Conservation (phyloP, 2,888 invertebrate genomes). For the Eupithecia centaureata region DNA sequence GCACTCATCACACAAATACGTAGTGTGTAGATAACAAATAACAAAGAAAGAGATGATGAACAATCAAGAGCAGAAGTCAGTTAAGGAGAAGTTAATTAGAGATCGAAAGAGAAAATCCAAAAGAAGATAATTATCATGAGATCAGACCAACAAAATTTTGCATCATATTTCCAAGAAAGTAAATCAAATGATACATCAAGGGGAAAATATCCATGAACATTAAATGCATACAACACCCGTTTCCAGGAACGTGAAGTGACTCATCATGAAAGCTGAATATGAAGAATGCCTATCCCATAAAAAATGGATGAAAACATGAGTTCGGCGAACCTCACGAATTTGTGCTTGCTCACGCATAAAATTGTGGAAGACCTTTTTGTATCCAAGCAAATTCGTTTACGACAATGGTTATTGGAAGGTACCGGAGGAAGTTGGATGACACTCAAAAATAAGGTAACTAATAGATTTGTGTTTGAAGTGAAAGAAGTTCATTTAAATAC, state of each 20-base stretch:
- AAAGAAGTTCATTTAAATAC: not conserved
- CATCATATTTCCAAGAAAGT: conserved; percentile 1
- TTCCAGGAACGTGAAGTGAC: conserved; percentile 20
- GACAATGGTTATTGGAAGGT: conserved; percentile 2
- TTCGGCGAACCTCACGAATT: conserved; percentile 58
- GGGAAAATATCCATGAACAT: conserved; percentile 16
- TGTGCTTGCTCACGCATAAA: conserved; percentile 52
- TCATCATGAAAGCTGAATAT: conserved; percentile 30
- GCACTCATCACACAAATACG: not conserved
- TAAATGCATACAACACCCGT: not conserved
- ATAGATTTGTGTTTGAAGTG: not conserved
- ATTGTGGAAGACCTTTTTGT: conserved; percentile 32
- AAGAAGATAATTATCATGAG: not conserved
- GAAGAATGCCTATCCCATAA: conserved; percentile 21
- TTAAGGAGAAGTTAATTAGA: not conserved
- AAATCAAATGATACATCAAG: conserved; percentile 14
- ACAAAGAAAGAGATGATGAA: not conserved
- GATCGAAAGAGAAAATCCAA: not conserved
- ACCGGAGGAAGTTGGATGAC: not conserved
- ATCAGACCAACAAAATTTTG: not conserved
- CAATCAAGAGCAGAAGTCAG: not conserved
- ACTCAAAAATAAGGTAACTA: not conserved
- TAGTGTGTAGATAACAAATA: too few relatives aligned
- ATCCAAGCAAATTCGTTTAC: not conserved
- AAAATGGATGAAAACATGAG: conserved; percentile 48